phyloP scores from a whole-genome alignment of 30 jellyfish, hydroid and myxozoan species.

The Pseudorhiza aurosa region DNA sequence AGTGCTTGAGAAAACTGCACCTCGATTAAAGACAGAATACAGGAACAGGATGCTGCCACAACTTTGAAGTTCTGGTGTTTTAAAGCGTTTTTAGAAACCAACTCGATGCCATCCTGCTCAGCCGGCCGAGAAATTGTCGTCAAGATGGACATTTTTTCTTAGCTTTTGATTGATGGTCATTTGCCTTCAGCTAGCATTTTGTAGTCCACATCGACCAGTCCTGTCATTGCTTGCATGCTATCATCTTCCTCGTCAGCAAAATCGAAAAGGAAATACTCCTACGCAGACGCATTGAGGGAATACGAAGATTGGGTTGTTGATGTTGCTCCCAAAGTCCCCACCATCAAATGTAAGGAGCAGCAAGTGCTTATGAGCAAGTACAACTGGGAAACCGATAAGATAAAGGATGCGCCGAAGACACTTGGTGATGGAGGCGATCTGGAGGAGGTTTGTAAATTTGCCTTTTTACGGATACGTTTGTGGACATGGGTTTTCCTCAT shows the following conservation, averaged over 20 bases:
- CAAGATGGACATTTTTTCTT: not conserved
- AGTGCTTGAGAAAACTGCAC: too few relatives aligned
- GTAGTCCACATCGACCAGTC: not conserved
- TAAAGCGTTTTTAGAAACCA: too few relatives aligned
- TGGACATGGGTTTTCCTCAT: too few relatives aligned
- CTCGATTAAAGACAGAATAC: too few relatives aligned
- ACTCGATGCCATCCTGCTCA: too few relatives aligned
- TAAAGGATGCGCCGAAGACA: constrained; percentile 41
- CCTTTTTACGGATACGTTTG: too few relatives aligned
- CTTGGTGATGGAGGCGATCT: constrained; percentile 85
- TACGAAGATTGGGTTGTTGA: constrained; percentile 78
- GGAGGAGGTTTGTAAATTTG: constrained; percentile 79
- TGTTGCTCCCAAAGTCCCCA: constrained; percentile 62
- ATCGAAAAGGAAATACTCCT: constrained; percentile 55
- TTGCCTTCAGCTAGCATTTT: not conserved
- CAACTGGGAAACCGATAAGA: constrained; percentile 78
- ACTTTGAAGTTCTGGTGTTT: too few relatives aligned
- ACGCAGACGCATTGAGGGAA: constrained; percentile 70
- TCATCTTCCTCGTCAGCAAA: not conserved
- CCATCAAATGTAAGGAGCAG: constrained; percentile 76
- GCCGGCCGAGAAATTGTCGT: too few relatives aligned
- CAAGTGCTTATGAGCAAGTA: constrained; percentile 73
- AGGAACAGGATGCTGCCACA: too few relatives aligned
- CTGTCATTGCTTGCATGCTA: not conserved
- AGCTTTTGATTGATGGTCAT: not conserved